Percentiles rank a stretch among this genome's conserved stretches.
phyloP scores from a whole-genome alignment of 1,140 invertebrate species.

The Habropoda laboriosa region DNA sequence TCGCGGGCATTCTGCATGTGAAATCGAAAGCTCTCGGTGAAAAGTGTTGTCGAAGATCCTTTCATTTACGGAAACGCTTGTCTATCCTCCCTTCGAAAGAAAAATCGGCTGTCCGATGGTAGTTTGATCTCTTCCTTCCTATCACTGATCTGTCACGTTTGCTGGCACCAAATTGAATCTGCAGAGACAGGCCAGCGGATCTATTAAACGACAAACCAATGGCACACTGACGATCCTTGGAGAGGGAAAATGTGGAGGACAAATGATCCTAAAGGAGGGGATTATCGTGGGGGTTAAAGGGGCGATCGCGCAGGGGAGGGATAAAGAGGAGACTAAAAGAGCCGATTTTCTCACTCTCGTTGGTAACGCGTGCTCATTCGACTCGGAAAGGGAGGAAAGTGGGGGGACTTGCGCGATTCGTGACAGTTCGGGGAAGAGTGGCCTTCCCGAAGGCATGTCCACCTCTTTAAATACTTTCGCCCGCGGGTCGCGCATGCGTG shows the following conservation, averaged over 20 bases:
- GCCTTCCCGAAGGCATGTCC: conserved; percentile 72
- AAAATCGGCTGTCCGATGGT: background rate
- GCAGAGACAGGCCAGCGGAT: conserved; percentile 13
- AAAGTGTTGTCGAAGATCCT: background rate
- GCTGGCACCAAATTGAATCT: conserved; percentile 30
- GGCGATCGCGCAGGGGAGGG: background rate
- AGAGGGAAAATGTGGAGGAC: conserved; percentile 40
- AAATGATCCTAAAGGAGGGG: background rate
- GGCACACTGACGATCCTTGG: conserved; percentile 11
- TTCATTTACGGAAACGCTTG: background rate
- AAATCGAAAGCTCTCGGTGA: background rate
- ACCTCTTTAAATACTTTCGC: conserved; percentile 80
- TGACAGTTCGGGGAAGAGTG: conserved; percentile 74
- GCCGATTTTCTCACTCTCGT: conserved; percentile 31
- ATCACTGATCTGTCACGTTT: conserved; percentile 15
- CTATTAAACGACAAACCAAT: conserved; percentile 43
- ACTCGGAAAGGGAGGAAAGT: conserved; percentile 44
- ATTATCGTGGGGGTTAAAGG: background rate
- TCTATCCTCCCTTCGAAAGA: background rate
- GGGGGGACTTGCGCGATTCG: conserved; percentile 62
- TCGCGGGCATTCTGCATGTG: background rate
- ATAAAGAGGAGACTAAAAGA: conserved; percentile 23
- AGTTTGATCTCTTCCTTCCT: background rate
- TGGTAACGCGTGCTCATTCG: conserved; percentile 38
- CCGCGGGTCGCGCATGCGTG: conserved; percentile 68